phyloP scores from a whole-genome alignment of 1,140 invertebrate genomes.

The Chrysoperla carnea region DNA sequence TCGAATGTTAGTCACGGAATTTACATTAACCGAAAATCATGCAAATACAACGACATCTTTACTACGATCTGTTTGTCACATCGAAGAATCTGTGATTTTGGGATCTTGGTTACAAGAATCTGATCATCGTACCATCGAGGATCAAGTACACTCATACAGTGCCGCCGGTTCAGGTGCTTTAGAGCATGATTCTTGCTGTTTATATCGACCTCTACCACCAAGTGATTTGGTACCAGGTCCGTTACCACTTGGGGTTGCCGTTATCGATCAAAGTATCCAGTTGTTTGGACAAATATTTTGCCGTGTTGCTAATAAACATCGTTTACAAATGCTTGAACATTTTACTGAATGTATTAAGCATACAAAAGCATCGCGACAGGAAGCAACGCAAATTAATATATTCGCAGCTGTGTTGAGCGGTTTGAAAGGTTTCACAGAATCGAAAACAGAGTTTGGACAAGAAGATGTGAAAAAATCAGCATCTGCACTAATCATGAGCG shows the following conservation, averaged over 20 bases:
- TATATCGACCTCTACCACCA: constrained; percentile 51
- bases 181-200: constrained; percentile 85
- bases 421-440: constrained; percentile 73
- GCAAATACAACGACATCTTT: constrained; percentile 88
- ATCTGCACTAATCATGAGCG: constrained; percentile 61
- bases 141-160: constrained; percentile 90
- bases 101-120: constrained; percentile 84
- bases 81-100: constrained; percentile 74
- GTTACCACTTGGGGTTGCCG: constrained; percentile 86
- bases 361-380: constrained; percentile 77
- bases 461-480: constrained; percentile 80
- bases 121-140: constrained; percentile 91
- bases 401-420: constrained; percentile 85
- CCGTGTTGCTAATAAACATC: constrained; percentile 85
- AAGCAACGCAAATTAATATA: constrained; percentile 94
- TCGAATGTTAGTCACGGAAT: constrained; percentile 90
- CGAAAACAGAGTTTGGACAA: constrained; percentile 69
- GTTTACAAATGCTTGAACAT: constrained; percentile 92
- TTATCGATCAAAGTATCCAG: constrained; percentile 85
- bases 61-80: constrained; percentile 72
- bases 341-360: constrained; percentile 89
- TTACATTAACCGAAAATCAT: constrained; percentile 87
- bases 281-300: constrained; percentile 91
- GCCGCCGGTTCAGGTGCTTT: constrained; percentile 88
- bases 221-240: constrained; percentile 58